Percentiles rank a stretch among this genome's conserved stretches.
Conservation (phyloP, 2,797 vertebrate genomes). For the Aplochiton taeniatus region DNA sequence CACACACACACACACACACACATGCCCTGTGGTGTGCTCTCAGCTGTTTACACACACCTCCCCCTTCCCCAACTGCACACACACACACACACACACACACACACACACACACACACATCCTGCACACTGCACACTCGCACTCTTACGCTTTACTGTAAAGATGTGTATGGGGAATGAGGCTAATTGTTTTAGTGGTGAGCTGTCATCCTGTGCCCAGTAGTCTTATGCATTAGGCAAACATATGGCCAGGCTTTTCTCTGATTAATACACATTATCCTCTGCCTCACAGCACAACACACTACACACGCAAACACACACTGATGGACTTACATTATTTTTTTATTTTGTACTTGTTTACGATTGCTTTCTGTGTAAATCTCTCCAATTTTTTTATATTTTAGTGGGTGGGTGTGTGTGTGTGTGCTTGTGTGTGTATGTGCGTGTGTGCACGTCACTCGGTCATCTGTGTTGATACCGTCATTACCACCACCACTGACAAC, state of each 20-base stretch:
- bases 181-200: slow-evolving; percentile 60
- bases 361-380: slow-evolving; percentile 4
- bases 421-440: slow-evolving; percentile 1
- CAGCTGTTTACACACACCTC: slow-evolving; percentile 10
- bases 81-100: slow-evolving; percentile 20
- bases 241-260: slow-evolving; percentile 70
- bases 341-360: too few species aligned
- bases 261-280: slow-evolving; percentile 67
- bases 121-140: slow-evolving; percentile 9
- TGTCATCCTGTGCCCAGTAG: slow-evolving; percentile 38
- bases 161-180: slow-evolving; percentile 42
- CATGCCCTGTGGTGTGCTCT: neutral
- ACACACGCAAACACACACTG: slow-evolving; percentile 47
- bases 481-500: slow-evolving; percentile 37
- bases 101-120: slow-evolving; percentile 17
- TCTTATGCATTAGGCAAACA: slow-evolving; percentile 61
- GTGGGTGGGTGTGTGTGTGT: neutral
- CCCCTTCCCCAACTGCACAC: neutral
- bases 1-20: neutral
- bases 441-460: slow-evolving; percentile 7
- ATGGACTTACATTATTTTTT: slow-evolving; percentile 6
- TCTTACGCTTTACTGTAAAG: slow-evolving; percentile 20
- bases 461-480: slow-evolving; percentile 49
- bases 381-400: neutral
- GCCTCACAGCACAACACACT: slow-evolving; percentile 43